Conservation (phyloP, 2,113 vertebrate species). For the Alosa alosa region DNA sequence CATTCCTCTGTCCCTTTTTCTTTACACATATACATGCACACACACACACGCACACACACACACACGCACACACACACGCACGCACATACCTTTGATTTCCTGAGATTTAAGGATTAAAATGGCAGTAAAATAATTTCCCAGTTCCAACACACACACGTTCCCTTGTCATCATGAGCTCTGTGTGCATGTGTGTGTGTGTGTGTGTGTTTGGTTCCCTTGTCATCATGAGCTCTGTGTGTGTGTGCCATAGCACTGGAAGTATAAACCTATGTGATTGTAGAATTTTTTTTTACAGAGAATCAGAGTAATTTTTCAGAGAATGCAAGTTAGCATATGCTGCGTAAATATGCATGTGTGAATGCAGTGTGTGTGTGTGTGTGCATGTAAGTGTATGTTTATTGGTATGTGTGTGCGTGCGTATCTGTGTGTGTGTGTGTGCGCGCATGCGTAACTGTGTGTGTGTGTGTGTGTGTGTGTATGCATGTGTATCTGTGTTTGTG, state of each 20-base stretch:
- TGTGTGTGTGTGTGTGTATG: background rate
- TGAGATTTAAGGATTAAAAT: no score
- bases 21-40: no score
- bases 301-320: background rate
- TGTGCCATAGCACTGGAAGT: no score
- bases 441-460: constrained; percentile 31
- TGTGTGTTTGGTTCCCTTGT: no score
- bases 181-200: no score
- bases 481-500: background rate
- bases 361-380: background rate
- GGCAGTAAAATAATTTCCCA: no score
- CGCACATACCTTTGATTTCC: no score
- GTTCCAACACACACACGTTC: background rate
- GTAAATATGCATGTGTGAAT: background rate
- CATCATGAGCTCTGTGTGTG: no score
- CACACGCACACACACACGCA: no score
- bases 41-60: background rate
- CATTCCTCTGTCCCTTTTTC: no score
- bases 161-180: background rate
- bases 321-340: background rate
- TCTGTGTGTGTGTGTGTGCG: background rate
- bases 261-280: no score
- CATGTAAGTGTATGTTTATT: background rate
- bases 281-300: background rate
- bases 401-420: background rate